Base-by-base conservation (phyloP, 92 coral and sea anemone genomes). In the Metridium senile region DNA sequence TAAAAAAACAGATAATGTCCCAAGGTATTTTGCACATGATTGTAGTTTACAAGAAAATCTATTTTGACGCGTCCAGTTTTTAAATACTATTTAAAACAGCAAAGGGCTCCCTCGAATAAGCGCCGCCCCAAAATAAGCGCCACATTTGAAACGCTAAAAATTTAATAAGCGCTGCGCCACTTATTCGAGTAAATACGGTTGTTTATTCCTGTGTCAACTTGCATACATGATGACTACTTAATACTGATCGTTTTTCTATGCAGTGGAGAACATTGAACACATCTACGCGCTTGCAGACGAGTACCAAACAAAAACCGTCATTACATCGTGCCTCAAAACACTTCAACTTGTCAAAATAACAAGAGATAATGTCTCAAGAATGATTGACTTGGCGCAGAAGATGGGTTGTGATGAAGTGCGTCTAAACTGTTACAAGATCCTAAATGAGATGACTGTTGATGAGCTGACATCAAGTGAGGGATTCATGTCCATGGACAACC, bases 231-330 rank as follows among this genome's bases (percentile, higher is more conserved):
- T n/a, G 49, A 39, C 49, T 39, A 39, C 49, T 39, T 39, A n/a
- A n/a, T n/a, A n/a, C 49, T 39, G 6, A 4, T 39, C 49, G 49
- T 39, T 58, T 18, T 45, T 68, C 18, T 7, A 53, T 21, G 35
- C 18, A 71, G 76, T 53, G n/a, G 29, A 71, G 76, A 71, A 53
- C 45, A 11, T 71, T 17, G 61, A 26, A 33, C 30, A 71, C 34
- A 47, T 51, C 61, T 71, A 47, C 76, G 19, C 27, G 9, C 76
- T 71, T 47, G 76, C 76, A 51, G 46, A 71, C 49, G 76, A 71
- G 32, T 71, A 71, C 62, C 76, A 71, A 34, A 51, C 45, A 26
- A 19, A 20, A 47, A 25, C 26, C 2, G 39, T 47, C 23, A 71
- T 71, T 30, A 53, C 26, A 21, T 21, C 65, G 18, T 58, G 65